phyloP scores from a whole-genome alignment of 2,888 invertebrate species.

The Syrista parreyssii region DNA sequence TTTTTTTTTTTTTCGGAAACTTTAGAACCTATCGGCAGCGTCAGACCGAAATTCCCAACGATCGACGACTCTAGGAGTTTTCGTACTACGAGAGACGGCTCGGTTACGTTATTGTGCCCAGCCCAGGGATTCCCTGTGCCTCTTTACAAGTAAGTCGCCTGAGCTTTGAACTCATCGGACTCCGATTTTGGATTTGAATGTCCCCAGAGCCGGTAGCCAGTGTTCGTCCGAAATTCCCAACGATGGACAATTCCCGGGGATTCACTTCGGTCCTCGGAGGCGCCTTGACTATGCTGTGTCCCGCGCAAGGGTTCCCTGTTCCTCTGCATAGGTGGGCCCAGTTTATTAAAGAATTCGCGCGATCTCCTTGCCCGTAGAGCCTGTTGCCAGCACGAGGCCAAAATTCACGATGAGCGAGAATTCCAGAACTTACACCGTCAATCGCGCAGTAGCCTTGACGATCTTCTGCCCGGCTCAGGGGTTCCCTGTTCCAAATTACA shows the following conservation, averaged over 20 bases:
- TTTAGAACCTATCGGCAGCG: conserved; percentile 72
- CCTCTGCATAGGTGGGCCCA: conserved; percentile 75
- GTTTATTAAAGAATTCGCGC: conserved; percentile 21
- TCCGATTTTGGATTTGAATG: conserved; percentile 19
- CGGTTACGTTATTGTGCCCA: conserved; percentile 75
- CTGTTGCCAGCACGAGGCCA: conserved; percentile 65
- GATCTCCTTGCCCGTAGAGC: conserved; percentile 47
- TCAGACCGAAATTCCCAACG: conserved; percentile 71
- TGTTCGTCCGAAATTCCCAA: conserved; percentile 73
- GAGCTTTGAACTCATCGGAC: background rate
- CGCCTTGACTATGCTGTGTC: conserved; percentile 69
- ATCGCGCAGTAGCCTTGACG: conserved; percentile 65
- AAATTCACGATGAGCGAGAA: conserved; percentile 67
- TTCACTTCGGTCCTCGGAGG: conserved; percentile 49
- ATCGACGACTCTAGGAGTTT: conserved; percentile 59
- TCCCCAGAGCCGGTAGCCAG: conserved; percentile 80
- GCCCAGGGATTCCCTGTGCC: conserved; percentile 77
- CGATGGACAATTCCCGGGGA: conserved; percentile 62
- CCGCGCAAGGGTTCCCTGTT: conserved; percentile 71
- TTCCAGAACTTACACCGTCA: conserved; percentile 61
- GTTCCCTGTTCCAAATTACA: conserved; percentile 79
- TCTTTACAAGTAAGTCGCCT: conserved; percentile 5
- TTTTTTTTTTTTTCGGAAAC: conserved; percentile 8
- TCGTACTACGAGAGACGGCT: conserved; percentile 50
- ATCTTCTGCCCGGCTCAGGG: conserved; percentile 82